These are phyloP conservation scores for Cerastis leucographa DNA, from an alignment of 2,888 invertebrate genomes.

Conservation along the genomic window DNA sequence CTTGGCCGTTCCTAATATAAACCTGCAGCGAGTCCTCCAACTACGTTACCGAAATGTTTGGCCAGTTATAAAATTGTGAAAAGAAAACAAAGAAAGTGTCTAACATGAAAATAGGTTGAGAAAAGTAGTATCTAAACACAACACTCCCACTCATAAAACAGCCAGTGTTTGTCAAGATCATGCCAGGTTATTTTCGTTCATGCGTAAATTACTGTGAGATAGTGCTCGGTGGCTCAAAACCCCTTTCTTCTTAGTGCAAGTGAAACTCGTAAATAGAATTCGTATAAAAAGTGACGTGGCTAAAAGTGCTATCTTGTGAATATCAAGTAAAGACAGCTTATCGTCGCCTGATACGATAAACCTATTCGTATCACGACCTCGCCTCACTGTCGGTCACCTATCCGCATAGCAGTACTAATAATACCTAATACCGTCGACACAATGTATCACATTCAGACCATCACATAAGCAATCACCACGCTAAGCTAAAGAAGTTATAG, in stretches of 20 bases:
- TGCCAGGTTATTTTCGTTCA: slow-evolving; percentile 50
- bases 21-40: slow-evolving; percentile 20
- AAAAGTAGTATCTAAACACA: slow-evolving; percentile 54
- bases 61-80: slow-evolving; percentile 3
- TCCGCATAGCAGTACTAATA: slow-evolving; percentile 37
- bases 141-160: slow-evolving; percentile 48
- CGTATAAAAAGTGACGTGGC: slow-evolving; percentile 37
- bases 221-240: slow-evolving; percentile 19
- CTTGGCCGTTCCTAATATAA: slow-evolving; percentile 35
- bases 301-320: slow-evolving; percentile 39
- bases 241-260: slow-evolving; percentile 14
- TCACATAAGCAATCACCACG: neutral
- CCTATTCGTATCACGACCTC: slow-evolving; percentile 38
- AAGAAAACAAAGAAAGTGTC: slow-evolving; percentile 25
- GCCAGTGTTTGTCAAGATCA: slow-evolving; percentile 53
- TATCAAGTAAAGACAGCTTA: slow-evolving; percentile 38
- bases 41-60: slow-evolving; percentile 1
- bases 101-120: slow-evolving; percentile 31
- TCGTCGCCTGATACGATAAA: slow-evolving; percentile 35
- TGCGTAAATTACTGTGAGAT: slow-evolving; percentile 39
- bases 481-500: neutral
- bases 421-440: slow-evolving; percentile 11
- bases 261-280: slow-evolving; percentile 13
- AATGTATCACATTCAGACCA: neutral
- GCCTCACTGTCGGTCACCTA: slow-evolving; percentile 46